Conservation (phyloP, 2,888 invertebrate species). For the Pyrrhosoma nymphula region DNA sequence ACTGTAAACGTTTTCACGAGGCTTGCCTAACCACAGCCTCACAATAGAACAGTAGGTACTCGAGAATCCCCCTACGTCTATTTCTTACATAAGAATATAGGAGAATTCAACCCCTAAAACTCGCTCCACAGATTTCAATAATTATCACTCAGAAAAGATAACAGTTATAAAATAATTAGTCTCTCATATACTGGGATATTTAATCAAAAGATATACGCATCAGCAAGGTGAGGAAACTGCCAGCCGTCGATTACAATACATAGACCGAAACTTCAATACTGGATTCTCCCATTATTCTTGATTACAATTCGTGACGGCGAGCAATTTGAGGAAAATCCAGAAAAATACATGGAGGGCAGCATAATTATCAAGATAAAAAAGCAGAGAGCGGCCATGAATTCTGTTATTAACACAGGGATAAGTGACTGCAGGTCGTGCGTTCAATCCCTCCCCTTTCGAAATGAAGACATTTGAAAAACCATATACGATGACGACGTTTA, state of each 20-base stretch:
- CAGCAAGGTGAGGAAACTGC: neutral
- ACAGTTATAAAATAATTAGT: neutral
- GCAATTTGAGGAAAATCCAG: neutral
- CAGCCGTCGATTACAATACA: neutral
- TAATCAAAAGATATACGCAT: neutral
- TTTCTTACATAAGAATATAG: no score
- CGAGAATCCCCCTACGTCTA: no score
- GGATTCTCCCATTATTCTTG: neutral
- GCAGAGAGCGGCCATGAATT: neutral
- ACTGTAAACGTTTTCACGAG: no score
- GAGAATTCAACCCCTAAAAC: no score
- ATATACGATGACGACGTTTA: neutral
- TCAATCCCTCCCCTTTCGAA: neutral
- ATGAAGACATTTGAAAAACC: neutral
- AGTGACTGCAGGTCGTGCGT: neutral
- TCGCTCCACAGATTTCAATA: neutral
- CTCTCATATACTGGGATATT: neutral
- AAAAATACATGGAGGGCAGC: neutral
- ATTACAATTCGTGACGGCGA: slow-evolving; percentile 12
- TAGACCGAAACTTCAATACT: neutral
- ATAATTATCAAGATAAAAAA: slow-evolving; percentile 1
- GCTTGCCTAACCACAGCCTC: no score
- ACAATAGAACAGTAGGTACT: no score
- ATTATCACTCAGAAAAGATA: neutral
- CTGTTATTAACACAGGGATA: neutral